A percentile compares a stretch with the other conserved stretches of the same genome.
phyloP scores from a whole-genome alignment of 2,797 vertebrate species.

The Phoeniculus purpureus region DNA sequence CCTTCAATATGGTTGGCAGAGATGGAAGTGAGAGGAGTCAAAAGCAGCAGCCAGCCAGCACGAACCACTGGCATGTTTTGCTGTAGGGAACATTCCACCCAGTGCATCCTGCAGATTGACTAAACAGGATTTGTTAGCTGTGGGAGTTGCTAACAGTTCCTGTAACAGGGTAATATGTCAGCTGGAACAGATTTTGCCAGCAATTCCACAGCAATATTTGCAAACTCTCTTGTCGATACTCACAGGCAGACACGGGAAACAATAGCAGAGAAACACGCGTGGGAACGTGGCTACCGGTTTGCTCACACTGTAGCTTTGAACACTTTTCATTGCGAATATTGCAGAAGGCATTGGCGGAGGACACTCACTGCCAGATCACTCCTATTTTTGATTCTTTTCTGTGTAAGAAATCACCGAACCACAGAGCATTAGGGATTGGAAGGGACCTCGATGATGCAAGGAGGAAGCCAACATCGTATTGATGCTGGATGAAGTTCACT shows the following conservation, averaged over 20 bases:
- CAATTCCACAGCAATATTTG: background rate
- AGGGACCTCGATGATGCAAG: background rate
- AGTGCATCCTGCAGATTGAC: constrained; percentile 7
- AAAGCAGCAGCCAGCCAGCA: background rate
- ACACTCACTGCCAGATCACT: background rate
- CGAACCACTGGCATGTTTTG: constrained; percentile 6
- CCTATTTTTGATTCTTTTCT: background rate
- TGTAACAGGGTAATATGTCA: background rate
- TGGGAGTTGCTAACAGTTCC: background rate
- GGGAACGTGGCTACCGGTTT: background rate
- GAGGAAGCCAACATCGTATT: background rate
- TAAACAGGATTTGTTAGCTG: background rate
- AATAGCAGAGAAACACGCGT: background rate
- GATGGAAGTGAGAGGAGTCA: background rate
- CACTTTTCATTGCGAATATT: background rate
- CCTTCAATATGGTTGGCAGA: background rate
- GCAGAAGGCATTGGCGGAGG: background rate
- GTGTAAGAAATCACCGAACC: background rate
- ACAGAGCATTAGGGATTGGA: too few relatives aligned
- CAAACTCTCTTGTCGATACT: background rate
- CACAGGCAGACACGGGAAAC: background rate
- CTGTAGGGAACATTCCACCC: constrained; percentile 6
- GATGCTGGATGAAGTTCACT: background rate
- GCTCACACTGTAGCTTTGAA: background rate
- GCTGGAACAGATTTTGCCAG: background rate